Base-by-base conservation (phyloP, 2,797 vertebrate genomes). In the Orestias chungarensis region DNA sequence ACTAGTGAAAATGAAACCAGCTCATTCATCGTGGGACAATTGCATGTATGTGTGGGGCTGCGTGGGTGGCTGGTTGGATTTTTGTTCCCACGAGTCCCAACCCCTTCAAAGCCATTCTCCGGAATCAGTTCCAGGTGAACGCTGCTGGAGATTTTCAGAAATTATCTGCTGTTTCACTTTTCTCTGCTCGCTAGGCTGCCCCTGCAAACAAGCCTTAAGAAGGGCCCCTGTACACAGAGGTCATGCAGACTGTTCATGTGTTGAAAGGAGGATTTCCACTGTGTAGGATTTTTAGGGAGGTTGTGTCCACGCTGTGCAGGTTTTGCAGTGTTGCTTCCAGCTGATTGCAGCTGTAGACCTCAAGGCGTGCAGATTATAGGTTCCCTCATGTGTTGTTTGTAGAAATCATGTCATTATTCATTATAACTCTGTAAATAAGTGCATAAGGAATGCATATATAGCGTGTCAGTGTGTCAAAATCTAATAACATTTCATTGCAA, bases 81-180 rank as follows among this genome's bases (percentile, higher is more conserved):
- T 70, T 70, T 72, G 66, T 59, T 80, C 71, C 81, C 76, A 70
- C 59, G 43, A 66, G 73, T 70, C 46, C n/a, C n/a, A n/a, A n/a
- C n/a, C 1, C 68, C 87, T 84, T 81, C 61, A 80, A 74, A 87
- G 73, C 65, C 25, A 25, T 20, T 71, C 66, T 86, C 66, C 79
- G 80, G 86, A 88, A 93, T 94, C 87, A 89, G 85, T 93, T 93
- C 92, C 93, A 93, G 92, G 92, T 93, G 93, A 91, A 74, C 38
- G 50, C 74, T 77, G 78, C 72, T 40, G 67, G 73, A 88, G 78
- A 87, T 88, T 92, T 89, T 76, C 79, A 82, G 67, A 75, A 92
- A 87, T 83, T 68, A 85, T 83, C 80, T 87, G 62, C 67, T 65
- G 71, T 64, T 83, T 83, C 73, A 40, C 35, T 71, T 25, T 68